Evolutionary conservation across 2,113 vertebrate genomes (phyloP).

Genomic region (Spilogale gracilis): DNA sequence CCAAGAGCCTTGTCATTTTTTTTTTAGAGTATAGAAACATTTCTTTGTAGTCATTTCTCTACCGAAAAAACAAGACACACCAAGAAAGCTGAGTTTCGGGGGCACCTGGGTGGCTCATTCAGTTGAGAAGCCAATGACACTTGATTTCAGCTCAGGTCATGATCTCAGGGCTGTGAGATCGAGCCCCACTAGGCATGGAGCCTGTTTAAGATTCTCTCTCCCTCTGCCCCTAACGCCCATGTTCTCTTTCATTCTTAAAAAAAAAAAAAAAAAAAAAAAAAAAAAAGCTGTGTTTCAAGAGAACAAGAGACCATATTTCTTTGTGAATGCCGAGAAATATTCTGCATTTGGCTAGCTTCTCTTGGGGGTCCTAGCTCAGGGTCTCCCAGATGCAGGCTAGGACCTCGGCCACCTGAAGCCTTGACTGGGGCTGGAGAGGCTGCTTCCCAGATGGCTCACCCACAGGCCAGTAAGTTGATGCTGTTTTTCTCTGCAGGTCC

Average conservation of each 20-base stretch:
- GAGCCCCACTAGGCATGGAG: too few relatives aligned
- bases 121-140: too few relatives aligned
- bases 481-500: not conserved
- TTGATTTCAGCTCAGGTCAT: too few relatives aligned
- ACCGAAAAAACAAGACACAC: not conserved
- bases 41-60: not conserved
- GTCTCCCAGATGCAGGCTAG: not conserved
- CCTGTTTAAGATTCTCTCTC: too few relatives aligned
- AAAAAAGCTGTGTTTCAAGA: not conserved
- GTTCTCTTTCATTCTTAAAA: not conserved
- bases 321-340: not conserved
- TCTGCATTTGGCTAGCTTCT: not conserved
- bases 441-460: not conserved
- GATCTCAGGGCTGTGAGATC: too few relatives aligned
- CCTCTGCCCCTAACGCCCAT: too few relatives aligned
- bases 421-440: not conserved
- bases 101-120: too few relatives aligned
- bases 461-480: not conserved
- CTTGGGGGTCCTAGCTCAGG: not conserved
- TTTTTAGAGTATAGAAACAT: not conserved
- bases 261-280: not conserved
- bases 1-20: not conserved
- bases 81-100: not conserved
- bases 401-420: not conserved
- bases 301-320: constrained; percentile 1